Base-by-base conservation (phyloP, 1,140 invertebrate genomes). In the Bombyx mandarina region DNA sequence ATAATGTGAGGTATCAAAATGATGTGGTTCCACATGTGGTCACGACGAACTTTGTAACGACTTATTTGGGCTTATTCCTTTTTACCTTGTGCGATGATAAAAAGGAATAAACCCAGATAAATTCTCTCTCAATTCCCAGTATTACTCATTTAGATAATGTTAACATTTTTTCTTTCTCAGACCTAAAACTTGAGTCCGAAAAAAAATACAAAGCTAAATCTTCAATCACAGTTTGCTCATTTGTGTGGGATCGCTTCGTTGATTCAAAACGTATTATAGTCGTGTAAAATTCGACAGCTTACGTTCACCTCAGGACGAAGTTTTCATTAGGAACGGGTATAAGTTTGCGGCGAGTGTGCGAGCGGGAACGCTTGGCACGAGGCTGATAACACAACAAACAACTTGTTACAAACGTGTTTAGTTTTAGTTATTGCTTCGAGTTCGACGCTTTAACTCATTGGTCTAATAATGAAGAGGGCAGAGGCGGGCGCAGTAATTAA, bases 381-480 rank as follows among this genome's bases (percentile, higher is more conserved):
- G 65, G 70, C 77, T 85, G 82, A 85, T 85, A 85, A 85, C 79
- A 82, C 73, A 82, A 82, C 80, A 80, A 82, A 81, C 79, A 83
- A 85, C 79, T 85, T 82, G 79, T 82, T 82, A 83, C 80, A 82
- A 85, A 83, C 80, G 76, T 78, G 75, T 85, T 85, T 81, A 83
- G 79, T 82, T 85, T 82, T 81, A 85, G 80, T 80, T 83, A 85
- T 85, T 83, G 76, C 77, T 70, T 65, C 68, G 71, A 82, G 75
- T 82, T 85, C 79, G 79, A 79, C 73, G 74, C 65, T 77, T 82
- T 73, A 77, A 77, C 75, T 81, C 77, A 82, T 82, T 82, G 78
- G 67, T 78, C 74, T 74, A 74, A 77, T 82, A 82, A 81, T 82
- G 71, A 79, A 80, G 77, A 76, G 70, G 72, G 75, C 71, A 71